Evolutionary conservation across 2,797 vertebrate species (phyloP).

Genomic region (Luscinia luscinia): DNA sequence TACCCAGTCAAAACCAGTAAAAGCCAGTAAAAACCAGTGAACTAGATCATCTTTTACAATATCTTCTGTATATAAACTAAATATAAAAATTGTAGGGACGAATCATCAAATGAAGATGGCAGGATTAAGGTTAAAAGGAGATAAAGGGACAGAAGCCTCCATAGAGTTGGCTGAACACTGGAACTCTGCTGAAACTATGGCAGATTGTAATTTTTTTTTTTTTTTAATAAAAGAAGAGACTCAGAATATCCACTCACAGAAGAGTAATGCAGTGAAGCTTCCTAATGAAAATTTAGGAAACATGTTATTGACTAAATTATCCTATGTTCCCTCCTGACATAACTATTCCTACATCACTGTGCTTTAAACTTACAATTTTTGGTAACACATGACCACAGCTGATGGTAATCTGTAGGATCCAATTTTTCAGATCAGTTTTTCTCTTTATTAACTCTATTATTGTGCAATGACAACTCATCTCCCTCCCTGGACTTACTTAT

Average conservation of each 20-base stretch:
- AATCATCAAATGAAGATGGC: background rate
- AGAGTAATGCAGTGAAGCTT: background rate
- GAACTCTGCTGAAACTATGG: background rate
- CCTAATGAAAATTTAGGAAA: background rate
- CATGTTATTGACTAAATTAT: background rate
- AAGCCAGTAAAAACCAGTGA: background rate
- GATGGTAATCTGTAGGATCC: background rate
- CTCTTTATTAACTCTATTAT: background rate
- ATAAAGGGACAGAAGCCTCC: background rate
- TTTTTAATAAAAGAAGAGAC: background rate
- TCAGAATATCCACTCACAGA: background rate
- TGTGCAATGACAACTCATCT: background rate
- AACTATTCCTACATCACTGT: background rate
- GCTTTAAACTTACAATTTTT: background rate
- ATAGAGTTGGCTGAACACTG: background rate
- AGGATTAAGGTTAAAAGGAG: background rate
- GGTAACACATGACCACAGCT: fast-evolving
- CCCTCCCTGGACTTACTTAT: background rate
- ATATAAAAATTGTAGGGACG: background rate
- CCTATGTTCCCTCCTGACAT: background rate
- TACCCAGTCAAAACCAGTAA: background rate
- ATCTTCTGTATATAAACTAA: background rate
- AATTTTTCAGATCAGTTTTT: background rate
- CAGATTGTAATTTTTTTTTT: background rate
- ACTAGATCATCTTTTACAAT: background rate